phyloP scores from a whole-genome alignment of 2,888 invertebrate species.

The Synergus japonicus region DNA sequence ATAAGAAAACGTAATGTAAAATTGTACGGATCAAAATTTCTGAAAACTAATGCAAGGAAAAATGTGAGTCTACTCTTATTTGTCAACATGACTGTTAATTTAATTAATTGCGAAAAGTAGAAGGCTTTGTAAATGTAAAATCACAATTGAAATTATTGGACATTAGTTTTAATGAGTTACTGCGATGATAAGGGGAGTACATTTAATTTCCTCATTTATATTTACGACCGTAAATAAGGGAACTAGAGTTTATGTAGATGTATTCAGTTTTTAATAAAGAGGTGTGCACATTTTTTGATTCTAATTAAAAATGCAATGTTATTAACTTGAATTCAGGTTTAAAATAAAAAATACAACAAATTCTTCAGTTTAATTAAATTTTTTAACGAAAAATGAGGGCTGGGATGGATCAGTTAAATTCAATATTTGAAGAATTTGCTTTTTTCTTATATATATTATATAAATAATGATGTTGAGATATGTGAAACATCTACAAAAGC shows the following conservation, averaged over 20 bases:
- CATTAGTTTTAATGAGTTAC: background rate
- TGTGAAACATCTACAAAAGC: slow-evolving; percentile 16
- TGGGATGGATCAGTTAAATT: background rate
- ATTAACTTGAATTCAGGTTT: background rate
- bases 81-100: background rate
- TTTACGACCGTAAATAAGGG: background rate
- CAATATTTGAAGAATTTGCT: background rate
- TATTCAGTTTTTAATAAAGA: background rate
- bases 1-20: background rate
- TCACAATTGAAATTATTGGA: background rate
- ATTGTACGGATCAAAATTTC: background rate
- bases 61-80: background rate
- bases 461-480: slow-evolving; percentile 8
- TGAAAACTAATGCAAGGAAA: background rate
- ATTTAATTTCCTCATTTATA: background rate
- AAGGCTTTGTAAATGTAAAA: background rate
- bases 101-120: background rate
- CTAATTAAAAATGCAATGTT: background rate
- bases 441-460: background rate
- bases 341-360: background rate
- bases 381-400: background rate
- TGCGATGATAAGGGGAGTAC: background rate
- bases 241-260: background rate
- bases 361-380: background rate
- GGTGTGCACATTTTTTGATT: background rate